Conservation (phyloP, 2,113 vertebrate genomes). For the Ascaphus truei region DNA sequence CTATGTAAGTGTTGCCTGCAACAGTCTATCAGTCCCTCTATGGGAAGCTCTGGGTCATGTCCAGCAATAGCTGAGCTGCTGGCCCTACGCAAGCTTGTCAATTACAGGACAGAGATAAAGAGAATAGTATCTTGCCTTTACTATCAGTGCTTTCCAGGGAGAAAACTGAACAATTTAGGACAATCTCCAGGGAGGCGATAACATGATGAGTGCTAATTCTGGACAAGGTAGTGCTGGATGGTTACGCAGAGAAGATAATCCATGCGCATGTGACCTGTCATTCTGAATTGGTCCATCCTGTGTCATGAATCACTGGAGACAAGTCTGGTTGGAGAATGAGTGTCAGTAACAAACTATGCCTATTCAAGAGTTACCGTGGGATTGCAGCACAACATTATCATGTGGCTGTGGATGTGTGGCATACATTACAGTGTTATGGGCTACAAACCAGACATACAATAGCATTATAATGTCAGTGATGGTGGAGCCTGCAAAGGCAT, state of each 20-base stretch:
- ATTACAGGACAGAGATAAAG: conserved; percentile 24
- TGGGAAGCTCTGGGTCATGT: background rate
- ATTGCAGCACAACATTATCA: background rate
- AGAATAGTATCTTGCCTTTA: conserved; percentile 12
- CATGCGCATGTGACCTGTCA: conserved; percentile 1
- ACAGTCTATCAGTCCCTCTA: too few species aligned
- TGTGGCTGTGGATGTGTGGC: too few species aligned
- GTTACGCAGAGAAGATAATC: conserved; percentile 15
- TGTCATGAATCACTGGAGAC: conserved; percentile 17
- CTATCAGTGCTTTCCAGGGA: conserved; percentile 13
- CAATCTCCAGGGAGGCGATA: conserved; percentile 14
- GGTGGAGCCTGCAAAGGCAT: too few species aligned
- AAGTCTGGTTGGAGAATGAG: conserved; percentile 6
- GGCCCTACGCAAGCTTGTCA: too few species aligned
- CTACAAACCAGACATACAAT: too few species aligned
- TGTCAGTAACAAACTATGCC: conserved; percentile 12
- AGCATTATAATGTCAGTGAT: too few species aligned
- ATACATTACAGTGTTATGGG: too few species aligned
- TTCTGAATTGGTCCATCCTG: conserved; percentile 23
- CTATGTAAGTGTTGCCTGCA: too few species aligned
- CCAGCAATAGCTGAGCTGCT: background rate
- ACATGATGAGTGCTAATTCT: conserved; percentile 19
- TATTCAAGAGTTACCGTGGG: background rate
- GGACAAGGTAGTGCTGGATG: conserved; percentile 1
- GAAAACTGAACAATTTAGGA: conserved; percentile 10